A percentile compares a stretch with the other conserved stretches of the same genome.
These are phyloP conservation scores for Hypotaenidia okinawae DNA, from an alignment of 2,797 vertebrate genomes.

Conservation along the genomic window DNA sequence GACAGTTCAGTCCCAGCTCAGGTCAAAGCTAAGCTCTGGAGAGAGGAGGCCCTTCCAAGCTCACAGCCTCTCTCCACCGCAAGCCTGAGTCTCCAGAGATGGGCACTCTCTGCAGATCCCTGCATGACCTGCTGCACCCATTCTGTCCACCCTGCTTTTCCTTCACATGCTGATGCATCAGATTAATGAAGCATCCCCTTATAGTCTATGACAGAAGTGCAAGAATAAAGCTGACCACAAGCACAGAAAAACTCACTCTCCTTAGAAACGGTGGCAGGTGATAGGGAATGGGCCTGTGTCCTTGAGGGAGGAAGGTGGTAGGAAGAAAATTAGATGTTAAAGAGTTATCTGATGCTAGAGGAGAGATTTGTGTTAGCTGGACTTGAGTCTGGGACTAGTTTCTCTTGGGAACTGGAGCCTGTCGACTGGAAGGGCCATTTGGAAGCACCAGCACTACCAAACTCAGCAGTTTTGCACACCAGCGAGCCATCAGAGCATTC, in stretches of 20 bases:
- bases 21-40: not conserved
- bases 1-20: not conserved
- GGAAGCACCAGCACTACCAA: not conserved
- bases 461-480: not conserved
- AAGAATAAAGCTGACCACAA: not conserved
- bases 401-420: not conserved
- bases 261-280: not conserved
- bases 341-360: not conserved
- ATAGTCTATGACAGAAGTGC: fast-evolving
- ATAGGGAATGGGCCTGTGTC: not conserved
- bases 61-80: too few relatives aligned
- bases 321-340: not conserved
- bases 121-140: fast-evolving
- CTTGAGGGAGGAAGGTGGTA: not conserved
- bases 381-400: not conserved
- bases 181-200: too few relatives aligned
- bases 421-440: not conserved
- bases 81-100: not conserved
- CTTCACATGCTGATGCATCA: not conserved
- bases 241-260: not conserved
- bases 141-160: not conserved
- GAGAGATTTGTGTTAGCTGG: not conserved
- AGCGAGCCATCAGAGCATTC: not conserved
- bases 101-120: not conserved
- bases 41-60: not conserved